Percentiles rank a stretch among this genome's conserved stretches.
phyloP scores from a whole-genome alignment of 2,113 vertebrate species.

The Psettodes erumei region DNA sequence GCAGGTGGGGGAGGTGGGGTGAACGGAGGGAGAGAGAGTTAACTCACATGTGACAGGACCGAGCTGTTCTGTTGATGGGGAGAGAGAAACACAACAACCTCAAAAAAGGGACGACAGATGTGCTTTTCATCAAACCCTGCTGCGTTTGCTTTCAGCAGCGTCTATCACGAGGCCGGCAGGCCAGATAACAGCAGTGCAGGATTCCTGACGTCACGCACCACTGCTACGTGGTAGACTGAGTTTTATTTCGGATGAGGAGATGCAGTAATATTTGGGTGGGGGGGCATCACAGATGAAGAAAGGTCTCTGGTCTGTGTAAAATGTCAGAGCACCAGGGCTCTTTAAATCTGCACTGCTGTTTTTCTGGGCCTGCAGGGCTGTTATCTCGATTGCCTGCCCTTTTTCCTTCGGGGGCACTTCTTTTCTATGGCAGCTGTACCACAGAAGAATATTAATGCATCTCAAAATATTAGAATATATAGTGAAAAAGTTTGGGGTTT shows the following conservation, averaged over 20 bases:
- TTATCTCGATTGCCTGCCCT: slow-evolving; percentile 17
- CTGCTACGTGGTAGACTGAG: not conserved
- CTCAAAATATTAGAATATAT: too few relatives aligned
- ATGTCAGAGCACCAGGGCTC: not conserved
- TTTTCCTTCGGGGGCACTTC: not conserved
- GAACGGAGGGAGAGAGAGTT: slow-evolving; percentile 68
- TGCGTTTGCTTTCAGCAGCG: slow-evolving; percentile 24
- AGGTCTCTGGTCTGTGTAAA: slow-evolving; percentile 10
- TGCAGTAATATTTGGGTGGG: not conserved
- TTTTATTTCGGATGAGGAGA: slow-evolving; percentile 27
- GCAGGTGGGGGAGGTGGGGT: slow-evolving; percentile 66
- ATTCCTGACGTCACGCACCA: slow-evolving; percentile 4
- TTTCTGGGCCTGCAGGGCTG: slow-evolving; percentile 6
- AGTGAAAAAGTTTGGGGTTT: too few relatives aligned
- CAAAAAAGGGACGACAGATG: slow-evolving; percentile 69
- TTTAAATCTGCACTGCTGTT: slow-evolving; percentile 17
- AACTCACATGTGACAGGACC: slow-evolving; percentile 88
- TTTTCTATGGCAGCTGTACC: slow-evolving; percentile 2
- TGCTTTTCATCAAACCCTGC: slow-evolving; percentile 48
- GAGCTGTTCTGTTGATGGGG: slow-evolving; percentile 84
- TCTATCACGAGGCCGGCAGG: slow-evolving; percentile 24
- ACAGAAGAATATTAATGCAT: not conserved
- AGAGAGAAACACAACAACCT: slow-evolving; percentile 80
- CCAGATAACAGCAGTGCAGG: slow-evolving; percentile 40
- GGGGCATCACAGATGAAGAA: not conserved